These are phyloP conservation scores for Eretmocerus hayati DNA, from an alignment of 2,888 invertebrate species.

Conservation along the genomic window DNA sequence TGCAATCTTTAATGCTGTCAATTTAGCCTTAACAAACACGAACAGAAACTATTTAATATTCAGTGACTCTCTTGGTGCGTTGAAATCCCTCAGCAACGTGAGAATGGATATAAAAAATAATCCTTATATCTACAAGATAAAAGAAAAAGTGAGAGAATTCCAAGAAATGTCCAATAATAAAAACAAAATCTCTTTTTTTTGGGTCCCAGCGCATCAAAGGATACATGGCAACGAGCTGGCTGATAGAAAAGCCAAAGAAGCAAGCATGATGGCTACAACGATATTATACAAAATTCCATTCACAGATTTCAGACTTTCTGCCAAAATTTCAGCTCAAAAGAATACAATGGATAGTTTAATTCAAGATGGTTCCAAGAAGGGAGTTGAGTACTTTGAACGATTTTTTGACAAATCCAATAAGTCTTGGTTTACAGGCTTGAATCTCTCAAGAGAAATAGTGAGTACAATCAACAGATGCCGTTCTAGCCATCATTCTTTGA, in stretches of 20 bases:
- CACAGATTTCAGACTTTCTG: constrained; percentile 3
- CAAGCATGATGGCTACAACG: neutral
- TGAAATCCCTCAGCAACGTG: constrained; percentile 3
- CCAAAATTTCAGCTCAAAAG: neutral
- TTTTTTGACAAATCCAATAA: neutral
- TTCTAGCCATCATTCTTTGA: constrained; percentile 9
- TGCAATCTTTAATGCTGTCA: neutral
- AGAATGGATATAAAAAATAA: constrained; percentile 6
- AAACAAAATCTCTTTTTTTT: constrained; percentile 6
- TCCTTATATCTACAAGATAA: constrained; percentile 8
- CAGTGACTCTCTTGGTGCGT: constrained; percentile 14
- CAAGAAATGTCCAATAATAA: neutral
- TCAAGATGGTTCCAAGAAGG: constrained; percentile 4
- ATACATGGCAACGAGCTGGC: constrained; percentile 15
- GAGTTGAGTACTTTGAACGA: constrained; percentile 3
- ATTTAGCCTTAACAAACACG: neutral
- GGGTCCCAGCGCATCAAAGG: constrained; percentile 14
- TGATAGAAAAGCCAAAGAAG: constrained; percentile 10
- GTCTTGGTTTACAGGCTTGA: constrained; percentile 6
- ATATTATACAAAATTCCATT: neutral
- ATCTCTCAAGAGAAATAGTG: constrained; percentile 3
- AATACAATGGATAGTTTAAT: constrained; percentile 3
- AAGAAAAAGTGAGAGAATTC: constrained; percentile 6
- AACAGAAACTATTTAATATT: neutral
- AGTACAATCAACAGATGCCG: constrained; percentile 2